Evolutionary conservation across 2,888 invertebrate species (phyloP), one percentile per base, ranked within the genome.

Genomic region (Dimorphilus gyrociliatus): DNA sequence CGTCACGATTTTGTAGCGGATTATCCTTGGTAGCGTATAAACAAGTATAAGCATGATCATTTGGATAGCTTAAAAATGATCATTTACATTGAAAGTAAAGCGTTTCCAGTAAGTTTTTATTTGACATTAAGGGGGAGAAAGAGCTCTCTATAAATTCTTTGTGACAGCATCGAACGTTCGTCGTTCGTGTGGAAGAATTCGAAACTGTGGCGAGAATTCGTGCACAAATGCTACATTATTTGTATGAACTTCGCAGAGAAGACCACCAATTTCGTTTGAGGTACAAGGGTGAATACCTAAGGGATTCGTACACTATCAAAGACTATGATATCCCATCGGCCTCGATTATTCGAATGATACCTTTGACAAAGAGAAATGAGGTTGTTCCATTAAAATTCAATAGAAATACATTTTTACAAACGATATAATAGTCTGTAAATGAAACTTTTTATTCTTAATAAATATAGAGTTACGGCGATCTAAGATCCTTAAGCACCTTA

Each of bases 221-320:
- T 30, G 57, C 53, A 2, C 53, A 54, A 26, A 42, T 57, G 23
- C 43, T 57, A 3, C 57, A 57, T 33, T 43, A 50, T 15, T 39
- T 57, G 27, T 51, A 50, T 39, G 53, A 56, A 30, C 42, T 54
- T 27, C 53, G 53, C 3, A 36, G 46, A 25, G 50, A 51, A 19
- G 46, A 52, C 14, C 50, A 52, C 27, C 52, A 53, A 41, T 57
- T 57, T 33, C 37, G 54, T 25, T 45, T 57, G 3, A 45, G 53
- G 13, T 55, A 46, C 42, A 53, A 54, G 29, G 55, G 55, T 1
- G 45, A 54, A 37, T 50, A 46, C 29, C 40, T 57, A 4, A 36
- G 52, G 19, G 55, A 56, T 44, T 50, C 52, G 4, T 52, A 48
- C 35, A 42, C 41, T 2, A 32, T 55, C 7, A 44, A 42, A 16